Percentiles rank a stretch among this genome's conserved stretches.
These are phyloP conservation scores for Neopelma chrysocephalum DNA, from an alignment of 2,797 vertebrate species.

Conservation along the genomic window DNA sequence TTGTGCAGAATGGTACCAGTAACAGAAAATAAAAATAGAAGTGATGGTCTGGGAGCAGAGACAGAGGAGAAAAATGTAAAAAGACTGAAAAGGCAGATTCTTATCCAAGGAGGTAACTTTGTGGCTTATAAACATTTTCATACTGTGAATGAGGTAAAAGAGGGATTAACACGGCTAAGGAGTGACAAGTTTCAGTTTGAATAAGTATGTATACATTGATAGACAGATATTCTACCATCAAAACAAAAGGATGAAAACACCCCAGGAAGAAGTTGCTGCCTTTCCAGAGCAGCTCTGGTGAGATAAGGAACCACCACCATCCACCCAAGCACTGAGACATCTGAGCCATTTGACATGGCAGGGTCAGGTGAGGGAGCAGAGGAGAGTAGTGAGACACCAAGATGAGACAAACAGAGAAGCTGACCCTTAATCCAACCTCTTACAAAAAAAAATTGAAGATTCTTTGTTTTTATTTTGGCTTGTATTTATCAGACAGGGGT, in stretches of 20 bases:
- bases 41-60: not conserved
- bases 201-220: not conserved
- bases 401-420: not conserved
- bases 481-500: not conserved
- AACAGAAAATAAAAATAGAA: not conserved
- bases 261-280: not conserved
- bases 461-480: not conserved
- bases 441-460: not conserved
- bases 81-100: not conserved
- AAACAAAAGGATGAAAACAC: not conserved
- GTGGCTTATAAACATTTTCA: not conserved
- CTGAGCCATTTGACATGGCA: rapidly evolving
- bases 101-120: not conserved
- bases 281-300: not conserved
- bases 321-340: not conserved
- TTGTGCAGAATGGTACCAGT: not conserved
- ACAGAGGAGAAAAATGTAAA: not conserved
- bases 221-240: not conserved
- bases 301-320: rapidly evolving
- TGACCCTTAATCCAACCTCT: not conserved
- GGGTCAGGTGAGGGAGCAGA: not conserved
- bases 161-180: not conserved
- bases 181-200: not conserved
- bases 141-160: not conserved
- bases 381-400: not conserved